Conservation (phyloP, 1,140 invertebrate species). For the Drosophila gunungcola region DNA sequence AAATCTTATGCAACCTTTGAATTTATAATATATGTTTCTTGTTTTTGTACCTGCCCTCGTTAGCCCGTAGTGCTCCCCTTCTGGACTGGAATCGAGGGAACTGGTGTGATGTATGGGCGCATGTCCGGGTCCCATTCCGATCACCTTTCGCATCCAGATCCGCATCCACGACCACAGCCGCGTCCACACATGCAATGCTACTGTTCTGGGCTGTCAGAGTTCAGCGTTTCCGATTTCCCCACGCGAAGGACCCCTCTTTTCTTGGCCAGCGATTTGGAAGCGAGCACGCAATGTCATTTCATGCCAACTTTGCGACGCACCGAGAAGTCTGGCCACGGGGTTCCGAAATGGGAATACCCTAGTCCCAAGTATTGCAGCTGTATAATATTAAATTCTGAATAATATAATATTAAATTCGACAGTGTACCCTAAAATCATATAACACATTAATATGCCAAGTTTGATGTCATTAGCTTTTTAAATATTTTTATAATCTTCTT, state of each 20-base stretch:
- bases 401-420: no score
- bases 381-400: no score
- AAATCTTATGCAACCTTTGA: no score
- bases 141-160: conserved; percentile 15
- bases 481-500: no score
- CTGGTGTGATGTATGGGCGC: conserved; percentile 53
- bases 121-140: conserved; percentile 25
- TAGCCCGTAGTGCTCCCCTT: not conserved
- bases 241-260: not conserved
- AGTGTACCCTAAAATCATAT: no score
- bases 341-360: conserved; percentile 9
- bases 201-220: conserved; percentile 44
- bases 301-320: conserved; percentile 60
- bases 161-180: conserved; percentile 8
- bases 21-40: no score
- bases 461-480: no score
- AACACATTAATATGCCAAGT: no score
- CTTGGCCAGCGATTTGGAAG: conserved; percentile 40
- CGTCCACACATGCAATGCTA: conserved; percentile 67
- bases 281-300: conserved; percentile 76
- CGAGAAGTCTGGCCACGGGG: no score
- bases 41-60: conserved; percentile 14
- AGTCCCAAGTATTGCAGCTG: no score
- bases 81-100: not conserved
- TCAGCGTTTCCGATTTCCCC: conserved; percentile 13